Base-by-base conservation (phyloP, 1,140 invertebrate genomes). In the Acromyrmex heyeri region DNA sequence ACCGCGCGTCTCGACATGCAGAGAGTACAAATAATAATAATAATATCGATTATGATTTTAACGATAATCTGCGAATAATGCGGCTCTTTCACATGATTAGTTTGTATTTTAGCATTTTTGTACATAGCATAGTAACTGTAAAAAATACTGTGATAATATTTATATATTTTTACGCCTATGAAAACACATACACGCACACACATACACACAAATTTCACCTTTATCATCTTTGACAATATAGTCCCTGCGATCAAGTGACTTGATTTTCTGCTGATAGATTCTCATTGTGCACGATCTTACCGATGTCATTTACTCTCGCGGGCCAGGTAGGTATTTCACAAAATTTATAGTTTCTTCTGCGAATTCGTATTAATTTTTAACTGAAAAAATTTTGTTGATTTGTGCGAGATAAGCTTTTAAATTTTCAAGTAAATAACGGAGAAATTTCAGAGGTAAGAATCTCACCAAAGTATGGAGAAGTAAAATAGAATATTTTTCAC, bases 121-220 rank as follows among this genome's bases (percentile, higher is more conserved):
- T 94, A 95, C 93, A 94, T 95, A 94, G 87, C 83, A 85, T 90
- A 92, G 91, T 48, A 92, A 94, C 91, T 94, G 94, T 95, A 59
- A 44, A 95, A 94, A 94, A 94, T 95, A 95, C 94, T 95, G 94
- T 95, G 94, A 95, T 95, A 94, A 94, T 95, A 95, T 94, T 95
- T 95, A 95, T 95, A 94, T 92, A 90, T 93, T 91, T 93, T 92
- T 93, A 91, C 89, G 91, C 44, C 50, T 87, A 67, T 67, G 59
- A 24, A 70, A 21, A 65, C 50, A 67, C n/a, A 30, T 21, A 65
- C 79, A 77, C 76, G 78, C 64, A 73, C n/a, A 30, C 21, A 65
- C 50, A 67, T 16, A 30, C 30, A 65, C 69, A 77, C 76, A 73
- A 67, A 21, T 44, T 21, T 67, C 16, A 61, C 18, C 21, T 70